Evolutionary conservation across 2,888 invertebrate species (phyloP).

Genomic region (Tenodera sinensis): DNA sequence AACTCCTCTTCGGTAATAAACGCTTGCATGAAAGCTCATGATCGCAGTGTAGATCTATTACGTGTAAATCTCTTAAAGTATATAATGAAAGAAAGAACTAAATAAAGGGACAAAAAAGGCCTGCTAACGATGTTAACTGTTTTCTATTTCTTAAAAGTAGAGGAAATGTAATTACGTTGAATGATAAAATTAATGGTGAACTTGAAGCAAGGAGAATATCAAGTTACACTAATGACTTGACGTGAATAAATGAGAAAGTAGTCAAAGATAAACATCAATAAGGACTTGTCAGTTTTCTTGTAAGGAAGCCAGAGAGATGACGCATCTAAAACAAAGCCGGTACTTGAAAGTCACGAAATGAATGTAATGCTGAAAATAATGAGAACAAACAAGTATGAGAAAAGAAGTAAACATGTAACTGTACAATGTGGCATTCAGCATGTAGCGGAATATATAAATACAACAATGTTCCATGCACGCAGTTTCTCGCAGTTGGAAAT

Average conservation of each 20-base stretch:
- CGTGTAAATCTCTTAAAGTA: too few relatives aligned
- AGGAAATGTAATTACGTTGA: background rate
- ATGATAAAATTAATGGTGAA: background rate
- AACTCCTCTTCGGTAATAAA: too few relatives aligned
- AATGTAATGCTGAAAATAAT: background rate
- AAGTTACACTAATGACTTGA: background rate
- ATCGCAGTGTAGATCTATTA: too few relatives aligned
- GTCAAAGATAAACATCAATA: background rate
- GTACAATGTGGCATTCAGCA: too few relatives aligned
- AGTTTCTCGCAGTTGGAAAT: too few relatives aligned
- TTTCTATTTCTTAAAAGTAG: background rate
- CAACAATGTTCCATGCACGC: too few relatives aligned
- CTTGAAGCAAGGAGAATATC: background rate
- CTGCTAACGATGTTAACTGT: background rate
- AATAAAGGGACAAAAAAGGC: background rate
- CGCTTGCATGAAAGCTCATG: too few relatives aligned
- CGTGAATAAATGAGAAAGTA: background rate
- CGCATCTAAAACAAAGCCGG: background rate
- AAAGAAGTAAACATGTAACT: too few relatives aligned
- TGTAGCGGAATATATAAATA: too few relatives aligned
- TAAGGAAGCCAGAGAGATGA: background rate
- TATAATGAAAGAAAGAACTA: too few relatives aligned
- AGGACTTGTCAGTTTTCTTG: background rate
- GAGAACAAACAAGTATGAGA: too few relatives aligned
- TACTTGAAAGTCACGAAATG: background rate